A percentile compares a stretch with the other conserved stretches of the same genome.
These are phyloP conservation scores for Aromia moschata DNA, from an alignment of 2,888 invertebrate genomes.

Conservation along the genomic window DNA sequence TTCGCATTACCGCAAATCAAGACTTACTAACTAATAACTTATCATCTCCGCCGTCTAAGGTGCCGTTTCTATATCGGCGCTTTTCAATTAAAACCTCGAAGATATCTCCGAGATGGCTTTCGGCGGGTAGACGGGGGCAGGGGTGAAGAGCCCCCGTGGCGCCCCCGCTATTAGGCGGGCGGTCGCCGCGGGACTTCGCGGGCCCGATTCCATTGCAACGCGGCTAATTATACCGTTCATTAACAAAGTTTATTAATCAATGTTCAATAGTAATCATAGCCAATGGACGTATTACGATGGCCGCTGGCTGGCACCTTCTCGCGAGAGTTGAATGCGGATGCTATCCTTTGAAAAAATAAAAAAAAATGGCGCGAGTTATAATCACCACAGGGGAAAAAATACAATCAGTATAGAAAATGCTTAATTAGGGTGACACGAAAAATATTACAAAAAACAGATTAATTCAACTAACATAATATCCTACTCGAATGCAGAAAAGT, in stretches of 20 bases:
- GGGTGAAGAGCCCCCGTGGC: constrained; percentile 8
- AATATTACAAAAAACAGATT: too few species aligned
- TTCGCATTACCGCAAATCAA: too few species aligned
- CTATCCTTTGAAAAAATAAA: too few species aligned
- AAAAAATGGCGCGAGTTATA: too few species aligned
- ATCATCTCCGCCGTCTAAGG: not conserved
- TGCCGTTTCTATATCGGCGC: not conserved
- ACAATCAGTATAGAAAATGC: too few species aligned
- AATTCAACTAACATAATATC: too few species aligned
- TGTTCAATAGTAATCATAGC: constrained; percentile 58
- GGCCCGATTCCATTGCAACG: constrained; percentile 32
- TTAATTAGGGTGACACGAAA: too few species aligned
- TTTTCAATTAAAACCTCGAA: constrained; percentile 12
- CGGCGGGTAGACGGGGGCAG: not conserved
- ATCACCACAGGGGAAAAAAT: too few species aligned
- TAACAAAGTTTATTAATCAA: constrained; percentile 64
- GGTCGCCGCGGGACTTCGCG: constrained; percentile 16
- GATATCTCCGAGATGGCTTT: constrained; percentile 8
- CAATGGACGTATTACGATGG: constrained; percentile 52
- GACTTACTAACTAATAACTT: too few species aligned
- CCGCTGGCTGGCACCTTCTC: too few species aligned
- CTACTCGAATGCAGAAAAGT: too few species aligned
- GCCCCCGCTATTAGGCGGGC: constrained; percentile 19
- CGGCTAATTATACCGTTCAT: constrained; percentile 64
- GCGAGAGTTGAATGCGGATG: too few species aligned